Conservation (phyloP, 92 coral and sea anemone species). For the Hydrozoanthus gracilis region DNA sequence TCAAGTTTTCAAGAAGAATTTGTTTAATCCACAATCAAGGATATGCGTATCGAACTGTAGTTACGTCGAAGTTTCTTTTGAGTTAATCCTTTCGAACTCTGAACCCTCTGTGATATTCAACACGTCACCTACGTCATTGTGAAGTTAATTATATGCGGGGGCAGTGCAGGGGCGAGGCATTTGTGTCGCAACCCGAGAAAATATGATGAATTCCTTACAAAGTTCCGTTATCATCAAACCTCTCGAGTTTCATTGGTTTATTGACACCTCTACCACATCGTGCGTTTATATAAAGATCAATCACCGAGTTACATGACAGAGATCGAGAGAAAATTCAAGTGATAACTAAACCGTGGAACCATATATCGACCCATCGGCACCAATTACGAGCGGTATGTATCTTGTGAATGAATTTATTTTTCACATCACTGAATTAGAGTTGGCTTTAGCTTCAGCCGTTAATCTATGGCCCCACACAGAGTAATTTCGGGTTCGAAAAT, state of each 20-base stretch:
- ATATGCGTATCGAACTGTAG: not conserved
- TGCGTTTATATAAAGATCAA: not conserved
- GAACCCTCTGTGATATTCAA: not conserved
- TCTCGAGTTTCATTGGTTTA: constrained; percentile 2
- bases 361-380: no score
- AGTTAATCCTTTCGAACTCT: not conserved
- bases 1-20: not conserved
- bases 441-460: no score
- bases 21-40: not conserved
- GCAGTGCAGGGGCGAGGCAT: not conserved
- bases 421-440: no score
- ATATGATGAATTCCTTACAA: constrained; percentile 13
- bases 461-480: not conserved
- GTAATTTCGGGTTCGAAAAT: not conserved
- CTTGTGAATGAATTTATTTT: not conserved
- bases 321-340: not conserved
- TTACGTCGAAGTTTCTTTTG: constrained; percentile 1
- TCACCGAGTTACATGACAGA: constrained; percentile 6
- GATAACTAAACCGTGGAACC: no score
- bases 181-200: constrained; percentile 9
- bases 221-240: constrained; percentile 2
- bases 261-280: not conserved
- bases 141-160: constrained; percentile 6
- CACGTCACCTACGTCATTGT: not conserved
- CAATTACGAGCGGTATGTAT: not conserved